Evolutionary conservation across 2,113 vertebrate genomes (phyloP), one percentile per base, ranked within the genome.

Genomic region (Anthoscopus minutus): DNA sequence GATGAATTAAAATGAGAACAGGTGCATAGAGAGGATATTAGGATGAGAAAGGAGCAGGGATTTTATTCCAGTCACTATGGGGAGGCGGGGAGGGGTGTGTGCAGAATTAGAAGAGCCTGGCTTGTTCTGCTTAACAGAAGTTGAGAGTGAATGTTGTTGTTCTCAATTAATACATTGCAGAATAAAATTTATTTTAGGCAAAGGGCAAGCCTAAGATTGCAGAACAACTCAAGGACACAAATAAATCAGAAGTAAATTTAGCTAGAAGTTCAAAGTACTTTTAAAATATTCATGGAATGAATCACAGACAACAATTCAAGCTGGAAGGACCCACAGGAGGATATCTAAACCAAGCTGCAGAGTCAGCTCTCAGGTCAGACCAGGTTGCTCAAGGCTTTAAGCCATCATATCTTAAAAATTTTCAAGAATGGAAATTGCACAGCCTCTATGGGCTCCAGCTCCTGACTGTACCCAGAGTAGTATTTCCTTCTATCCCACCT

Each of bases 211-310:
- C 38, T 70, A 73, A 89, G 87, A 84, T 1, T 13, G 44, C 40
- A 76, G n/a, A 67, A 90, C 53, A 88, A 72, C 44, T 57, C 80
- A 90, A 76, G 76, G 79, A 40, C 62, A 65, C 19, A 72, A 93
- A 79, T 19, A 88, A 73, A 74, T 79, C 44, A 74, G 57, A 76
- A 90, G 78, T 71, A 81, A 80, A 88, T 92, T 53, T 72, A 83
- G 71, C 80, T 86, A 64, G 50, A 86, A 88, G 54, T 77, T 93
- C 80, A 93, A 64, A 45, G 67, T 73, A 61, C 54, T 40, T 86
- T 86, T 86, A 88, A 93, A 92, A 90, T 93, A 90, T 73, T 88
- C 28, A 72, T 65, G 60, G n/a, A 57, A 72, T 82, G 65, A 93
- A 87, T 78, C 47, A 78, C n/a, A 65, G 74, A 51, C 53, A 88